Conservation (phyloP, 2,888 invertebrate species). For the Chrysolina haemoptera region DNA sequence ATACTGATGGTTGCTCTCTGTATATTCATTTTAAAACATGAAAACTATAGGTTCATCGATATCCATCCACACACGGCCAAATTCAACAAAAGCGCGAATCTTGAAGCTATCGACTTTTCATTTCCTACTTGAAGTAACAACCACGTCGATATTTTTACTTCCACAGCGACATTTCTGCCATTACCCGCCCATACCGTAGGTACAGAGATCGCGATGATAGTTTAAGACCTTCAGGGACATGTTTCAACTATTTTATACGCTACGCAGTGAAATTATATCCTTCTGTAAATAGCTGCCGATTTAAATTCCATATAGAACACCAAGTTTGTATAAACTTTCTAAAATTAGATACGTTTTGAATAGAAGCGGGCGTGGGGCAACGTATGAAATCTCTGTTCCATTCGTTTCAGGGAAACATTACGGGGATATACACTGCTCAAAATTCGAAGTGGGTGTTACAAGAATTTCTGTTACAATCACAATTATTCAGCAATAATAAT, state of each 20-base stretch:
- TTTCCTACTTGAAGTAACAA: background rate
- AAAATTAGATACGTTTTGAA: slow-evolving; percentile 40
- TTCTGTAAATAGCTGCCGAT: slow-evolving; percentile 29
- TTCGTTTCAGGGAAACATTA: background rate
- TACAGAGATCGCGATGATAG: slow-evolving; percentile 11
- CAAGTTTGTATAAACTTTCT: slow-evolving; percentile 46
- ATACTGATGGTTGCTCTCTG: too few relatives aligned
- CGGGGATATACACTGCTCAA: background rate
- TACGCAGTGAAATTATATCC: slow-evolving; percentile 1
- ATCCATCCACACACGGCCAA: background rate
- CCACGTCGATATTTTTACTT: background rate
- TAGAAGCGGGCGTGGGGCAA: background rate
- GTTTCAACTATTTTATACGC: slow-evolving; percentile 1
- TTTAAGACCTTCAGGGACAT: slow-evolving; percentile 13
- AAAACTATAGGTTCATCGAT: too few relatives aligned
- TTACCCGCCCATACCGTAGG: background rate
- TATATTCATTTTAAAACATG: too few relatives aligned
- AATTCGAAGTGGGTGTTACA: too few relatives aligned
- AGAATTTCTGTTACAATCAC: too few relatives aligned
- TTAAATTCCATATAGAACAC: slow-evolving; percentile 46
- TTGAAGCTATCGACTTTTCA: background rate
- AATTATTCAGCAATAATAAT: too few relatives aligned
- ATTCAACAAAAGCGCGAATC: background rate
- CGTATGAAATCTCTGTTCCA: slow-evolving; percentile 4
- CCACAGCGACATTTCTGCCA: background rate